Base-by-base conservation (phyloP, 2,888 invertebrate species). In the Caenorhabditis panamensis region DNA sequence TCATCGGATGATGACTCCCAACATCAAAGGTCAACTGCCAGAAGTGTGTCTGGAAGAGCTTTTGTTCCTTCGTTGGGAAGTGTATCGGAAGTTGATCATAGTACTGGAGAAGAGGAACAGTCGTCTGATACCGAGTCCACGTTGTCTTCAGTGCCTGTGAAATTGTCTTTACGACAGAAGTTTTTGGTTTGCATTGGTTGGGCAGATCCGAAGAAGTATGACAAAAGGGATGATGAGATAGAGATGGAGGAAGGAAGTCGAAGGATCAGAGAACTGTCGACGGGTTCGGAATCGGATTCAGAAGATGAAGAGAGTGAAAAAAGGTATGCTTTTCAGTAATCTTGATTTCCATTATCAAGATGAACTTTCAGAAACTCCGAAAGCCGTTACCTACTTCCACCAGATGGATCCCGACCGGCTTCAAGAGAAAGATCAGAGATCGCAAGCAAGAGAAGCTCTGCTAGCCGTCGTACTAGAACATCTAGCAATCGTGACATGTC, bases 171-270 rank as follows among this genome's bases (percentile, higher is more conserved):
- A 47, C 78, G 82, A 20, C 86, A 90, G 59, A 67, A 73, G 20
- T 85, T 90, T 59, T 75, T 90, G 24, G 82, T 90, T 28, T 90
- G 89, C 58, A 89, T 90, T 53, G 90, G 90, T 24, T 80, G 84
- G 83, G 81, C 82, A 5, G 88, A 89, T 63, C 84, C 82, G 1
- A 79, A 84, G 13, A 82, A 88, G 75, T 86, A 54, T 26, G 73
- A 36, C n/a, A 24, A 61, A 36, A 26, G 20, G 54, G 31, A 63
- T 54, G 66, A 72, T 31, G 78, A 69, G 13, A 82, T 78, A 8
- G 71, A 84, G 62, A 79, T 83, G 58, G 82, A 83, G 53, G 82
- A 83, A 68, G 84, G 82, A 0, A 41, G 54, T 11, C 22, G 69
- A 24, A 51, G 75, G 13, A 31, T 53, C 41, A 53, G 64, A 0